phyloP scores from a whole-genome alignment of 2,888 invertebrate genomes.

The Capitulum mitella region DNA sequence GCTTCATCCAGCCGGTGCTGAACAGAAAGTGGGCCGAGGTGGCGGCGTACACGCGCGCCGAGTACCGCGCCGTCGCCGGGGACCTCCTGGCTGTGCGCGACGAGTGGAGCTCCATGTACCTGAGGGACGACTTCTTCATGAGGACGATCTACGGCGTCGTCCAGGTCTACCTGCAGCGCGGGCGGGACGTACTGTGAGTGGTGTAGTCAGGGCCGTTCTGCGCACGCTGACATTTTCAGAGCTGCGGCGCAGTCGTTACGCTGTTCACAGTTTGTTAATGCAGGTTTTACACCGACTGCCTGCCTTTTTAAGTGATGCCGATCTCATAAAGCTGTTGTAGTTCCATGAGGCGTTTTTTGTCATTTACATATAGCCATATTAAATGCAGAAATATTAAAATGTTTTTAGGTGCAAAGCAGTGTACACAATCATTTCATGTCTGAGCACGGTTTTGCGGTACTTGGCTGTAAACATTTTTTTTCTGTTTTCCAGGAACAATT shows the following conservation, averaged over 20 bases:
- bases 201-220: too few species aligned
- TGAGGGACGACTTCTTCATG: constrained; percentile 2
- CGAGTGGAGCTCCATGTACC: not conserved
- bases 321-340: not conserved
- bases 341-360: too few species aligned
- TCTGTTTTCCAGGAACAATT: not conserved
- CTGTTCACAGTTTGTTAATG: too few species aligned
- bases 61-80: not conserved
- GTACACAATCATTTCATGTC: too few species aligned
- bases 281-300: too few species aligned
- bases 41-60: not conserved
- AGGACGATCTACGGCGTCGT: not conserved
- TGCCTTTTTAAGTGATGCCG: not conserved
- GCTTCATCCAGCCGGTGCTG: constrained; percentile 26
- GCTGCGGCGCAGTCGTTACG: too few species aligned
- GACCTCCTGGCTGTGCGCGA: not conserved
- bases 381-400: too few species aligned
- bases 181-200: not conserved
- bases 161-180: not conserved
- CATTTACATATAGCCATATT: too few species aligned
- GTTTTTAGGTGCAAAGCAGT: too few species aligned
- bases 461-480: too few species aligned
- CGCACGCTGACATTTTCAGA: too few species aligned
- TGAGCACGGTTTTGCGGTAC: too few species aligned
- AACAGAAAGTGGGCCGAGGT: not conserved